These are phyloP conservation scores for Engraulis encrasicolus DNA, from an alignment of 2,113 vertebrate genomes.

Conservation along the genomic window DNA sequence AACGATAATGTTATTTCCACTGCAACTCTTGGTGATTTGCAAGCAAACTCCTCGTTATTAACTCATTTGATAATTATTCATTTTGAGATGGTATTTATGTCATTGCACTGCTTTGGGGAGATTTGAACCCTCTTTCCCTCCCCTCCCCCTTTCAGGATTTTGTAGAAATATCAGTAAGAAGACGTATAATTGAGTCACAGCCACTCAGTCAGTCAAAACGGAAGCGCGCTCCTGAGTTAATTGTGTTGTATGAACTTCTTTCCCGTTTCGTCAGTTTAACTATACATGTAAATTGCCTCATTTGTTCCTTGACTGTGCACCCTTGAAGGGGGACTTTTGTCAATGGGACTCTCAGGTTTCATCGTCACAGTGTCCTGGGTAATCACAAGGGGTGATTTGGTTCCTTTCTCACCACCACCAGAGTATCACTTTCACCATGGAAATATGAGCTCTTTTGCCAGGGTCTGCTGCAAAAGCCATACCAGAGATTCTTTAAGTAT, in stretches of 20 bases:
- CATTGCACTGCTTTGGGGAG: not conserved
- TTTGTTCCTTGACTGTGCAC: conserved; percentile 42
- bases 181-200: conserved; percentile 18
- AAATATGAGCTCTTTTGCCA: conserved; percentile 64
- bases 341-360: conserved; percentile 45
- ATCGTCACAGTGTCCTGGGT: conserved; percentile 52
- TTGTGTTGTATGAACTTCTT: conserved; percentile 12
- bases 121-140: not conserved
- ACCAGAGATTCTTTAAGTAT: too few relatives aligned
- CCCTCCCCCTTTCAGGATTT: not conserved
- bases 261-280: conserved; percentile 24
- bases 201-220: conserved; percentile 30
- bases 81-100: not conserved
- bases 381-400: conserved; percentile 64
- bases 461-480: conserved; percentile 56
- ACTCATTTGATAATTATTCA: conserved; percentile 33
- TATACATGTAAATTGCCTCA: conserved; percentile 56
- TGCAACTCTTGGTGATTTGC: conserved; percentile 24
- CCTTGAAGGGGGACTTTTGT: conserved; percentile 28
- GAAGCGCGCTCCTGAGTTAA: conserved; percentile 38
- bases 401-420: conserved; percentile 66
- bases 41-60: conserved; percentile 16
- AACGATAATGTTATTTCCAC: conserved; percentile 44
- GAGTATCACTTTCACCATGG: conserved; percentile 60
- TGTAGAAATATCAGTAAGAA: conserved; percentile 8